Percentiles rank a stretch among this genome's conserved stretches.
Conservation (phyloP, 2,797 vertebrate species). For the Amniataba percoides region DNA sequence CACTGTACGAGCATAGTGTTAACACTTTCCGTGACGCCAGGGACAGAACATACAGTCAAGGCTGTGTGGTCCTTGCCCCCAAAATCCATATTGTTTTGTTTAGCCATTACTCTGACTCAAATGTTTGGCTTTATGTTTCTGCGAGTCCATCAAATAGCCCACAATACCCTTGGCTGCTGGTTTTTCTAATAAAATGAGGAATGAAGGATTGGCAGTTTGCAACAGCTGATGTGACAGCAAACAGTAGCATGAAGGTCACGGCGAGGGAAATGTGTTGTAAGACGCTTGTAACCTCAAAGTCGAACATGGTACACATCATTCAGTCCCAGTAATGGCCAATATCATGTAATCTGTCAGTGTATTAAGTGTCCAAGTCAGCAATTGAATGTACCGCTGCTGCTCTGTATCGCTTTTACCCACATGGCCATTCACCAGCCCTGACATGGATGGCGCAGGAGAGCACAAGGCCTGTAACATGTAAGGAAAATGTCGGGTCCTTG, state of each 20-base stretch:
- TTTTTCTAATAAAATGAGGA: conserved; percentile 65
- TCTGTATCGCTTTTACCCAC: conserved; percentile 1
- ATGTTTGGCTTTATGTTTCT: conserved; percentile 46
- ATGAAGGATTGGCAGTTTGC: conserved; percentile 73
- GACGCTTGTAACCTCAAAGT: conserved; percentile 44
- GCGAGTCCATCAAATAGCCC: conserved; percentile 51
- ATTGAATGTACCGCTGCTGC: neutral
- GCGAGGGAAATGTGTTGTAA: conserved; percentile 54
- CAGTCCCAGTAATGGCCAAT: conserved; percentile 44
- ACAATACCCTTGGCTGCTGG: conserved; percentile 58
- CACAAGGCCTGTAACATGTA: conserved; percentile 26
- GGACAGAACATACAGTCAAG: conserved; percentile 21
- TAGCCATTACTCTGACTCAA: conserved; percentile 48
- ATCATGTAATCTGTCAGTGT: conserved; percentile 44
- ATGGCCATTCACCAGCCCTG: conserved; percentile 12
- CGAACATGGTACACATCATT: conserved; percentile 36
- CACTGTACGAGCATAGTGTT: neutral
- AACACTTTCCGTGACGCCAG: neutral
- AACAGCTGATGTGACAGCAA: conserved; percentile 60
- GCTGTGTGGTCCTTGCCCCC: conserved; percentile 28
- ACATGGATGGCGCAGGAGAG: conserved; percentile 19
- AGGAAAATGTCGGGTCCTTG: conserved; percentile 42
- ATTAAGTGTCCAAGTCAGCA: conserved; percentile 21
- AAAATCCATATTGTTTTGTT: conserved; percentile 33
- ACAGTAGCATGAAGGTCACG: conserved; percentile 68